These are phyloP conservation scores for Alentia gelatinosa DNA, from an alignment of 2,888 invertebrate genomes.

Conservation along the genomic window DNA sequence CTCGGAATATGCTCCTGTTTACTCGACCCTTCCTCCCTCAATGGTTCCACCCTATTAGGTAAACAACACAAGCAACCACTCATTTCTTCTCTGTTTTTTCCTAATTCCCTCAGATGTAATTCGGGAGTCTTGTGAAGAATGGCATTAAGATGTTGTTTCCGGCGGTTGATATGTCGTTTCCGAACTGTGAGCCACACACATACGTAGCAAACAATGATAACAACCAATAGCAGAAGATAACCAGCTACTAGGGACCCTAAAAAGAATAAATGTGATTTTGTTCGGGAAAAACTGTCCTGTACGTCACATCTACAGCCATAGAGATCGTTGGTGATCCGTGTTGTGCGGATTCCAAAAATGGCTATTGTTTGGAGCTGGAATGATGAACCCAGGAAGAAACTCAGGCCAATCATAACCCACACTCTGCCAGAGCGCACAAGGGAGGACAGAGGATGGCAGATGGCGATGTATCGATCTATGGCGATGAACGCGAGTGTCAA, in stretches of 20 bases:
- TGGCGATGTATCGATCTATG: slow-evolving; percentile 38
- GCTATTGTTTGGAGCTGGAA: background rate
- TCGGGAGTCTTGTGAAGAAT: too few species aligned
- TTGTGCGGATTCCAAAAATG: background rate
- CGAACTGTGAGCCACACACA: background rate
- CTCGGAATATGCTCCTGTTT: too few species aligned
- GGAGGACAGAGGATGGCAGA: slow-evolving; percentile 37
- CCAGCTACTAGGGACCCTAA: background rate
- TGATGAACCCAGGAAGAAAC: background rate
- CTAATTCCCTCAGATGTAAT: too few species aligned
- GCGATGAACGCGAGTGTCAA: slow-evolving; percentile 15
- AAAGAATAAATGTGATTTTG: background rate
- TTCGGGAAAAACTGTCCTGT: background rate
- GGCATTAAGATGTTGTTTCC: background rate
- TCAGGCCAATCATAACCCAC: background rate
- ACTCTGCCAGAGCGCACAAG: background rate
- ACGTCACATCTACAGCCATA: background rate
- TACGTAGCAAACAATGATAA: background rate
- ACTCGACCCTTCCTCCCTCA: too few species aligned
- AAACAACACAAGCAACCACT: too few species aligned
- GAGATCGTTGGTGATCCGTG: background rate
- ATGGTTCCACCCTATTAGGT: too few species aligned
- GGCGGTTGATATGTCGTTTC: background rate
- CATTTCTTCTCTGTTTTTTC: too few species aligned
- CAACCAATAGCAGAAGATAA: background rate